phyloP scores from a whole-genome alignment of 2,888 invertebrate species.

The Perizoma affinitatum region DNA sequence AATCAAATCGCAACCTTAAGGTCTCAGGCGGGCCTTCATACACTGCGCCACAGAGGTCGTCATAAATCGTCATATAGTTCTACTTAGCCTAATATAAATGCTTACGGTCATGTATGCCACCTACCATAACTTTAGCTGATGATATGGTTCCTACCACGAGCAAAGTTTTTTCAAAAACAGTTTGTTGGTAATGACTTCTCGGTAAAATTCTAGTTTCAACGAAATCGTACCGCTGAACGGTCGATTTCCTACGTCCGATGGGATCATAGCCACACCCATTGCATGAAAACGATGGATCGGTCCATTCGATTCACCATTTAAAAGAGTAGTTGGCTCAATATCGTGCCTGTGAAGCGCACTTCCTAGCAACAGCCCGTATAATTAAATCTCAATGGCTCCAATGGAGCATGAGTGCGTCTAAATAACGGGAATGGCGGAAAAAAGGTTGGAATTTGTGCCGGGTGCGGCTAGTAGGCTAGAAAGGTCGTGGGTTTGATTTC shows the following conservation, averaged over 20 bases:
- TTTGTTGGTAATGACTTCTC: too few relatives aligned
- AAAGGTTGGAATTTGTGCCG: conserved; percentile 13
- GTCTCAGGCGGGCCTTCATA: too few relatives aligned
- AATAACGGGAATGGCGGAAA: conserved; percentile 32
- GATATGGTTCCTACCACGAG: too few relatives aligned
- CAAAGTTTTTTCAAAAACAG: too few relatives aligned
- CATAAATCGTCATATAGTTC: too few relatives aligned
- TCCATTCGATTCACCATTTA: conserved; percentile 41
- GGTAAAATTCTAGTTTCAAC: too few relatives aligned
- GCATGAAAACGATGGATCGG: conserved; percentile 19
- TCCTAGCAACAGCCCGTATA: conserved; percentile 48
- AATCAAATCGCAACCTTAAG: too few relatives aligned
- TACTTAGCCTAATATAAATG: too few relatives aligned
- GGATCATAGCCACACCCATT: conserved; percentile 12
- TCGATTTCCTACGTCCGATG: not conserved
- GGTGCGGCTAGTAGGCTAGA: conserved; percentile 9
- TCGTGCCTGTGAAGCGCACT: conserved; percentile 49
- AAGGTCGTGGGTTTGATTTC: conserved; percentile 20
- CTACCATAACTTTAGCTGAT: too few relatives aligned
- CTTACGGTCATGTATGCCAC: too few relatives aligned
- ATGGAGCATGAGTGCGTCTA: conserved; percentile 39
- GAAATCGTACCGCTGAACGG: too few relatives aligned
- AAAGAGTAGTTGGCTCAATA: conserved; percentile 53
- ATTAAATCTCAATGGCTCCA: conserved; percentile 44
- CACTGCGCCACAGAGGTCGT: too few relatives aligned